A percentile compares a stretch with the other conserved stretches of the same genome.
Conservation (phyloP, 2,797 vertebrate genomes). For the Eulemur rubriventer region DNA sequence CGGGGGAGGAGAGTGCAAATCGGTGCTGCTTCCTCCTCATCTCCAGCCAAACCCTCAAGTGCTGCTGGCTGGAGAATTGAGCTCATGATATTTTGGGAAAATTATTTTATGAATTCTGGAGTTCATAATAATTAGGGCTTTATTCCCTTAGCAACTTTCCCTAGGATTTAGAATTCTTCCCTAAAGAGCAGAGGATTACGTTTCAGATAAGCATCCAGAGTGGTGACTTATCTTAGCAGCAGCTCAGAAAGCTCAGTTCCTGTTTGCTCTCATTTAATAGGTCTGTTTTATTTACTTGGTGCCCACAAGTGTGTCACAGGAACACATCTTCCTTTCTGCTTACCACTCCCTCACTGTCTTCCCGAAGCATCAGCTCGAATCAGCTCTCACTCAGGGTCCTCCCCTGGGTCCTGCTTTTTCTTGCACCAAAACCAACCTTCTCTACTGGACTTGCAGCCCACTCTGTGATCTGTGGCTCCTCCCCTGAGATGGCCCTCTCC, state of each 20-base stretch:
- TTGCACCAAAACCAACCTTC: neutral
- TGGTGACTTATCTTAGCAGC: conserved; percentile 38
- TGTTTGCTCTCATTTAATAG: neutral
- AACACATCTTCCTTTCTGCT: neutral
- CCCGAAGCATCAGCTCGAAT: neutral
- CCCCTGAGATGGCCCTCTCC: accelerated
- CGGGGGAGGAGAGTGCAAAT: neutral
- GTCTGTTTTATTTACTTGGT: neutral
- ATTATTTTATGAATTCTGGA: conserved; percentile 55
- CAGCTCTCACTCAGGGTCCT: neutral
- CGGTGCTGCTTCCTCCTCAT: neutral
- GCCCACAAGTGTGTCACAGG: conserved; percentile 23
- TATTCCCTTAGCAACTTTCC: conserved; percentile 73
- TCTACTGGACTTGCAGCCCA: neutral
- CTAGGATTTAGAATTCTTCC: conserved; percentile 64
- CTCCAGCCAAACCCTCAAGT: neutral
- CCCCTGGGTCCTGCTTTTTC: neutral
- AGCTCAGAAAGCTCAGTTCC: conserved; percentile 31
- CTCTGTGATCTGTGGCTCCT: neutral
- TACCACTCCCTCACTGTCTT: neutral
- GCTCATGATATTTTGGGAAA: conserved; percentile 63
- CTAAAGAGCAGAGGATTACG: conserved; percentile 53
- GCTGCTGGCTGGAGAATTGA: conserved; percentile 2
- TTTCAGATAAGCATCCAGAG: conserved; percentile 57
- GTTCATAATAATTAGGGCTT: conserved; percentile 71